Percentiles rank a stretch among this genome's conserved stretches.
Evolutionary conservation across 1,140 invertebrate species (phyloP).

Genomic region (Eueides isabella): DNA sequence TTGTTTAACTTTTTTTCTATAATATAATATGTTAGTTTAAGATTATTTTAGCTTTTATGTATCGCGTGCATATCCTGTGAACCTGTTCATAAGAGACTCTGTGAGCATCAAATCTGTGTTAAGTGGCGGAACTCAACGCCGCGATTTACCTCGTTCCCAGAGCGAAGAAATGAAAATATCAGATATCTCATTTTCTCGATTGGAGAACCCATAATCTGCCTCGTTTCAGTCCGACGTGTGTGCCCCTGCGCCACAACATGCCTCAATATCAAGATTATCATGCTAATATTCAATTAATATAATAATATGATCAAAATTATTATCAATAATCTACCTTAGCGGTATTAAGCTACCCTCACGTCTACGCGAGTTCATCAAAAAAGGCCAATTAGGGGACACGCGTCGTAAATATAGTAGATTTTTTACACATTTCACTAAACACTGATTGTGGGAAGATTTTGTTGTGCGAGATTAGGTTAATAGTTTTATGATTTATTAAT

Average conservation of each 20-base stretch:
- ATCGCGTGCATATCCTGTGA: too few relatives aligned
- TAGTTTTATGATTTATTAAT: conserved; percentile 3
- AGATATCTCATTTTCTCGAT: too few relatives aligned
- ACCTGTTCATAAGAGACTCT: too few relatives aligned
- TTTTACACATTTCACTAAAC: conserved; percentile 6
- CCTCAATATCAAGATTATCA: neutral
- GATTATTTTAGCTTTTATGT: too few relatives aligned
- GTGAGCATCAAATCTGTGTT: too few relatives aligned
- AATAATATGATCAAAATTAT: neutral
- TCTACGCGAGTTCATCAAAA: neutral
- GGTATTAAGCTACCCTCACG: neutral
- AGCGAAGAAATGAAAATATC: neutral
- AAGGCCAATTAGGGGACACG: conserved; percentile 47
- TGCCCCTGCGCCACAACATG: too few relatives aligned
- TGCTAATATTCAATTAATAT: conserved; percentile 9
- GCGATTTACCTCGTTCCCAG: neutral
- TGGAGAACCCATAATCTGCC: too few relatives aligned
- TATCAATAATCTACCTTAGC: neutral
- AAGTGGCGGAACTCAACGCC: neutral
- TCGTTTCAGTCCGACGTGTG: too few relatives aligned
- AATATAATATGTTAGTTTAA: too few relatives aligned
- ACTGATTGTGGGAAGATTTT: neutral
- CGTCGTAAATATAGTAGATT: conserved; percentile 38
- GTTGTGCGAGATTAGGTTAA: neutral
- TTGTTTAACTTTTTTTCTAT: too few relatives aligned